Evolutionary conservation across 2,113 vertebrate species (phyloP).

Genomic region (Martes martes): DNA sequence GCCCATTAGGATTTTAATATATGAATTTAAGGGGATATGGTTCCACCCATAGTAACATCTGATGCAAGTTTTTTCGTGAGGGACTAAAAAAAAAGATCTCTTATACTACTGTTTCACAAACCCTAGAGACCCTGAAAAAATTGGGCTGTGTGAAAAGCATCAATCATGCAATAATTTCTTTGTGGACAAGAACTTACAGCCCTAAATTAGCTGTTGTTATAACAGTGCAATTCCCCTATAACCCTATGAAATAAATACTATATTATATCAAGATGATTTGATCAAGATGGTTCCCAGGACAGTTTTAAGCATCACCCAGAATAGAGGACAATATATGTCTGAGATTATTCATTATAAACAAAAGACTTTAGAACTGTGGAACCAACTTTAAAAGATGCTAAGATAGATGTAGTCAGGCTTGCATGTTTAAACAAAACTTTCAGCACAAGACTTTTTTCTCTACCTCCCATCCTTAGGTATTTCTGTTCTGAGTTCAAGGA

Average conservation of each 20-base stretch:
- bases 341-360: background rate
- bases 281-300: background rate
- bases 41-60: background rate
- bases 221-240: background rate
- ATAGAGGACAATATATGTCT: background rate
- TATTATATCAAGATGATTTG: background rate
- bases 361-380: background rate
- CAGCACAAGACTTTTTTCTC: background rate
- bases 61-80: background rate
- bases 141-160: background rate
- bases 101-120: background rate
- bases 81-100: background rate
- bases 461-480: background rate
- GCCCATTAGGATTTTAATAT: background rate
- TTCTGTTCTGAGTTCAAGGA: background rate
- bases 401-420: background rate
- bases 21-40: background rate
- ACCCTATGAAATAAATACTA: background rate
- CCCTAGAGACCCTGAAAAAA: background rate
- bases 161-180: background rate
- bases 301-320: constrained; percentile 12
- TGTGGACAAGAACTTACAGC: background rate
- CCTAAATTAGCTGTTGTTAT: background rate
- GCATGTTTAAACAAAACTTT: background rate
- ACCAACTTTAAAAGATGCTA: background rate